phyloP scores from a whole-genome alignment of 2,797 vertebrate species.

The Coranthus polyacanthus region DNA sequence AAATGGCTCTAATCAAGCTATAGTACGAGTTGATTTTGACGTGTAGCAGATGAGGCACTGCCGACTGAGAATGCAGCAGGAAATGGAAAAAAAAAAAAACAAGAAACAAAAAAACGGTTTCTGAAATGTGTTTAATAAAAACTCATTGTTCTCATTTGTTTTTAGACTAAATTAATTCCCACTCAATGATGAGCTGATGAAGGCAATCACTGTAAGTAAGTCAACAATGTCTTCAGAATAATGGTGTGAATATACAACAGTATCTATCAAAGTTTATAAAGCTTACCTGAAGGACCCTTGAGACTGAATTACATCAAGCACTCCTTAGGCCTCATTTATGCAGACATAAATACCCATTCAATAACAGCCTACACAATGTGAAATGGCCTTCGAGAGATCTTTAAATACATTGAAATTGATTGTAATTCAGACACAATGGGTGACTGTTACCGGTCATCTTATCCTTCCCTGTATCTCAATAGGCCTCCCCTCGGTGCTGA shows the following conservation, averaged over 20 bases:
- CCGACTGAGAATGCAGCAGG: constrained; percentile 2
- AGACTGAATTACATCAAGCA: not conserved
- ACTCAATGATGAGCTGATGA: constrained; percentile 1
- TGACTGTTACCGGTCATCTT: constrained; percentile 70
- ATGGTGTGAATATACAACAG: not conserved
- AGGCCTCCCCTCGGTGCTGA: constrained; percentile 68
- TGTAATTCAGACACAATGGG: constrained; percentile 58
- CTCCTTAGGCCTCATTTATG: not conserved
- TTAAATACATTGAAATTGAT: constrained; percentile 41
- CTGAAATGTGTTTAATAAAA: not conserved
- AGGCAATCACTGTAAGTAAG: not conserved
- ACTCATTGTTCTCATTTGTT: constrained; percentile 18
- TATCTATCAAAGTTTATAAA: constrained; percentile 2
- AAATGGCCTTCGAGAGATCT: constrained; percentile 34
- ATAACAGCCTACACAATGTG: not conserved
- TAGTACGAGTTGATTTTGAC: constrained; percentile 24
- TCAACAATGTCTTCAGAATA: constrained; percentile 8
- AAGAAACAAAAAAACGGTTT: not conserved
- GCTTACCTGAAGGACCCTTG: not conserved
- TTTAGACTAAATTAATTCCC: not conserved
- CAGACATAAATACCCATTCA: constrained; percentile 5
- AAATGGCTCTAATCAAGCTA: constrained; percentile 36
- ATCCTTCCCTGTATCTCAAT: constrained; percentile 81
- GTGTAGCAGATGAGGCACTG: constrained; percentile 13
- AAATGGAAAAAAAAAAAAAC: not conserved